Base-by-base conservation (phyloP, 2,888 invertebrate genomes). In the Fragum sueziense region DNA sequence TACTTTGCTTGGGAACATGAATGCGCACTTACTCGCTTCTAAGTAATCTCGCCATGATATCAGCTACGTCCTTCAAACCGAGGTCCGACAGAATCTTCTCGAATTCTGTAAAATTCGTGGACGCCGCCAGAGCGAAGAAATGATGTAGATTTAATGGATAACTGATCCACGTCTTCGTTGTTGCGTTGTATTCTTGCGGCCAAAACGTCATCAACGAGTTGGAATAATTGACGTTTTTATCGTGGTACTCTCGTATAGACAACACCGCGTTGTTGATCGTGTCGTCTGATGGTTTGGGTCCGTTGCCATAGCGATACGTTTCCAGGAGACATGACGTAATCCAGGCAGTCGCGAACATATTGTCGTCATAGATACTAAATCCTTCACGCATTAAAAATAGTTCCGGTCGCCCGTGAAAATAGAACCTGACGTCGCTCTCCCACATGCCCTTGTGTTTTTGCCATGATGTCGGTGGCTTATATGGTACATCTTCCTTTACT, bases 311-410 rank as follows among this genome's bases (percentile, higher is more conserved):
- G 2, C 81, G 59, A 52, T 82, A 85, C 6, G 90, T 85, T 71
- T 91, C 91, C 11, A 91, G 68, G 47, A 91, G 73, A 51, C 85
- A 85, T 1, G 85, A 80, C 22, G 89, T 87, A 9, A 91, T 88
- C 90, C 90, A 90, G 0, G 89, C 85, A 0, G 90, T 90, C 0
- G 86, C 90, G 74, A 91, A 91, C 89, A 91, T 90, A 76, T 91
- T 90, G 80, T 90, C 90, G 83, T 91, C 91, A 69, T 86, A 89
- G 7, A 91, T 86, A 9, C 80, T 73, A 47, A 89, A 83, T 11
- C 75, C 73, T 14, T 89, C 87, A 0, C 91, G 85, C 25, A 90
- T 47, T 4, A 88, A 78, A 31, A 87, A 86, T 62, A 86, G 41
- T 3, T 82, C 75, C 37, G 85, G 85, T 20, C 71, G 78, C 1